These are phyloP conservation scores for Hypsopygia costalis DNA, from an alignment of 2,888 invertebrate genomes.

Conservation along the genomic window DNA sequence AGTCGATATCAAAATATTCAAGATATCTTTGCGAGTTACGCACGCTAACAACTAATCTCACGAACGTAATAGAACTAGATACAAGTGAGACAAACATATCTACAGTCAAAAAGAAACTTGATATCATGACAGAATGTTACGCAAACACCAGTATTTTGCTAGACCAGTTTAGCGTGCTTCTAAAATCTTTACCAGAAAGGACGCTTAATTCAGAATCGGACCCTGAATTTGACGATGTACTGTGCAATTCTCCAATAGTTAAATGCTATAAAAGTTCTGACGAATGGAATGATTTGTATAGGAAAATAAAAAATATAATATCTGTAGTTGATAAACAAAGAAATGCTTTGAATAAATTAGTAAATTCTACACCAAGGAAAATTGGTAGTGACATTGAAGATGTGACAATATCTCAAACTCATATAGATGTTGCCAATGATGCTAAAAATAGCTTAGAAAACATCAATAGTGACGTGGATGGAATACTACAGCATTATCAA, in stretches of 20 bases:
- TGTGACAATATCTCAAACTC: constrained; percentile 47
- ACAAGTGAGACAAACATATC: constrained; percentile 40
- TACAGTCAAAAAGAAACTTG: constrained; percentile 50
- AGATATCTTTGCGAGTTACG: constrained; percentile 80
- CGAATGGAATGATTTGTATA: constrained; percentile 55
- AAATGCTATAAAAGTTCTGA: constrained; percentile 60
- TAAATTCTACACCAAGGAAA: constrained; percentile 43
- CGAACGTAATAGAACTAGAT: constrained; percentile 51
- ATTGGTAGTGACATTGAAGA: constrained; percentile 32
- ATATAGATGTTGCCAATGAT: constrained; percentile 51
- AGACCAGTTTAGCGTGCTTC: constrained; percentile 84
- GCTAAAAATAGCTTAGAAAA: constrained; percentile 43
- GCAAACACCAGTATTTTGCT: constrained; percentile 77
- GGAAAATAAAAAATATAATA: constrained; percentile 49
- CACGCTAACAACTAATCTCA: constrained; percentile 61
- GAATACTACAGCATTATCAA: constrained; percentile 47
- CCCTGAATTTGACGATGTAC: constrained; percentile 55
- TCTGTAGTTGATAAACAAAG: constrained; percentile 57
- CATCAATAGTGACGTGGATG: constrained; percentile 39
- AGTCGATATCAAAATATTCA: constrained; percentile 79
- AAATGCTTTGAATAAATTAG: constrained; percentile 48
- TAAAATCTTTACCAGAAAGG: constrained; percentile 76
- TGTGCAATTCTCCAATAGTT: constrained; percentile 57
- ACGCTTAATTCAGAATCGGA: constrained; percentile 34
- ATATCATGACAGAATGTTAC: constrained; percentile 67